A percentile compares a stretch with the other conserved stretches of the same genome.
Conservation (phyloP, 2,888 invertebrate species). For the Nematopogon swammerdamellus region DNA sequence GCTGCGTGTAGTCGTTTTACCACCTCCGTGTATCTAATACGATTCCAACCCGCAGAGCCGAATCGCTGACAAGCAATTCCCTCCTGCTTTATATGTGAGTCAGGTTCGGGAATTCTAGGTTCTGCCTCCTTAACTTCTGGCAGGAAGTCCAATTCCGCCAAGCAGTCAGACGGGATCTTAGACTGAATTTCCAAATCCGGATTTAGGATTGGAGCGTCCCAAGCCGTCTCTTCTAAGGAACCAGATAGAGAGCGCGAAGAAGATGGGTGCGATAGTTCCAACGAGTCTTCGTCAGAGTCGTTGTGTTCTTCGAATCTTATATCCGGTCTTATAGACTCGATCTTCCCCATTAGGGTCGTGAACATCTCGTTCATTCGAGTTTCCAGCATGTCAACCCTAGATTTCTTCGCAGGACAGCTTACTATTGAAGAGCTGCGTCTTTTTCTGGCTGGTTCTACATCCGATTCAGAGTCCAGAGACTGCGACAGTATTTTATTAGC, state of each 20-base stretch:
- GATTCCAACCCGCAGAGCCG: neutral
- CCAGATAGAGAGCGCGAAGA: neutral
- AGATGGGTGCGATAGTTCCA: neutral
- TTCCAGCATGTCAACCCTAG: neutral
- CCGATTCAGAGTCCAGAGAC: neutral
- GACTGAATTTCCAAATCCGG: neutral
- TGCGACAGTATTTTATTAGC: neutral
- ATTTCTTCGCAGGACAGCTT: neutral
- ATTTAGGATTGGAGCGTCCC: no score
- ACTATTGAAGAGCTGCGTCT: neutral
- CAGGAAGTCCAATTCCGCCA: neutral
- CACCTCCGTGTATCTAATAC: neutral
- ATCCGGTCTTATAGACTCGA: no score
- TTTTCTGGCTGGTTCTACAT: neutral
- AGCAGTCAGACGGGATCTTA: neutral
- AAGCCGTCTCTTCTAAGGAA: neutral
- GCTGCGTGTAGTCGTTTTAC: neutral
- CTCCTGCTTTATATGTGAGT: neutral
- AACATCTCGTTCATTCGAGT: slow-evolving; percentile 2
- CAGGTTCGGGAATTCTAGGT: neutral
- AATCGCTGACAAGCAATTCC: neutral
- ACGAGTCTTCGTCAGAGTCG: neutral
- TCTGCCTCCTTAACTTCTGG: slow-evolving; percentile 1
- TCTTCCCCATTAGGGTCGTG: neutral
- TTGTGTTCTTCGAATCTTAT: no score